Base-by-base conservation (phyloP, 30 jellyfish, hydroid and myxozoan species). In the Calvadosia cruxmelitensis region DNA sequence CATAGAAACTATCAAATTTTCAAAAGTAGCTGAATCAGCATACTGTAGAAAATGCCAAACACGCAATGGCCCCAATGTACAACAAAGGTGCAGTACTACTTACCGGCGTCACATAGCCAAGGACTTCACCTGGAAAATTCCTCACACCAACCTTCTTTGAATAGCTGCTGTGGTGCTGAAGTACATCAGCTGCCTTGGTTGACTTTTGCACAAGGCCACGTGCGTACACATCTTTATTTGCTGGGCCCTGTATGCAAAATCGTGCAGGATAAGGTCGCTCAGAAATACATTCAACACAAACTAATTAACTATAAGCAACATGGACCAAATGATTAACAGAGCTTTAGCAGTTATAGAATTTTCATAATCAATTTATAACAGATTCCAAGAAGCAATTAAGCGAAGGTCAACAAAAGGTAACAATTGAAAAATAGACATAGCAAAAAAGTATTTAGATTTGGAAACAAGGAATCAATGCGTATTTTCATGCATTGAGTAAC, bases 101-200 rank as follows among this genome's bases (percentile, higher is more conserved):
- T 64, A 86, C 96, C 5, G 96, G 96, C 31, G 96, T 86, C 1
- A 86, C 96, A 66, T 86, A 86, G 33, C 92, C 96, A 34, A 86
- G 74, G 16, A 86, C 96, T 69, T 79, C 96, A 27, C 93, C 96
- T 5, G 36, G 33, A 3, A 77, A 70, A 7, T 26, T 2, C 49
- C 69, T 80, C 20, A 63, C 34, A 16, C 74, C 3, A 0, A 49
- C 72, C 57, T 73, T 74, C 34, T 66, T 64, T 66, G 64, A 33
- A 70, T 73, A 80, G n/a, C 93, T 49, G 57, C 73, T 53, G 63
- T 79, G 78, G 51, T 79, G 74, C 53, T 69, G 79, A 12, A 86
- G 36, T 30, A 86, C 69, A 29, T 71, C 86, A 3, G 34, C 79
- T 33, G 69, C 70, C 49, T 86, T 82, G 25, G 57, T 75, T 2